phyloP scores from a whole-genome alignment of 1,140 invertebrate species.

The Halyomorpha halys region DNA sequence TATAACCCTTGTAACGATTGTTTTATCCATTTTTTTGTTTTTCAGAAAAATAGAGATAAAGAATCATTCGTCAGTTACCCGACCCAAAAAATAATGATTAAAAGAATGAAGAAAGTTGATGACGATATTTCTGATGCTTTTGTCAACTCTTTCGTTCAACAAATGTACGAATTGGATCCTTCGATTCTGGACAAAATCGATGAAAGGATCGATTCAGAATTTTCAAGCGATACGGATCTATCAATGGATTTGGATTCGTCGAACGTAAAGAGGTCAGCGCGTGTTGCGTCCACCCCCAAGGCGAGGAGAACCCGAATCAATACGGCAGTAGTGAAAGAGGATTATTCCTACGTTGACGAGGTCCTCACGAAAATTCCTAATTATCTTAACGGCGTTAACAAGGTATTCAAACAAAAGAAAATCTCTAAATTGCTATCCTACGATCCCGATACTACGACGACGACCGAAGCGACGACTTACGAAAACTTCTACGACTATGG shows the following conservation, averaged over 20 bases:
- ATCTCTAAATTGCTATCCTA: no score
- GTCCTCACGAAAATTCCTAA: no score
- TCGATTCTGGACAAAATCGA: background rate
- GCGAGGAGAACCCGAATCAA: no score
- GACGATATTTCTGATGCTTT: background rate
- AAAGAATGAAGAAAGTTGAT: background rate
- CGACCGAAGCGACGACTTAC: background rate
- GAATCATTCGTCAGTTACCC: background rate
- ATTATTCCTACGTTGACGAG: no score
- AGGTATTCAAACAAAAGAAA: no score
- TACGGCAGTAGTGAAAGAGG: no score
- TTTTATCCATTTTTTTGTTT: no score
- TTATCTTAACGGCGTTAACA: no score
- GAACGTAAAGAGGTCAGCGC: background rate
- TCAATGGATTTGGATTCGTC: no score
- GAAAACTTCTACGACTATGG: constrained; percentile 1
- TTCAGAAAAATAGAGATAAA: background rate
- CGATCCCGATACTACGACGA: background rate
- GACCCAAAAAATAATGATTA: background rate
- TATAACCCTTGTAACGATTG: no score
- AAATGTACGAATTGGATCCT: background rate
- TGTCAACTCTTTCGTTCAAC: background rate
- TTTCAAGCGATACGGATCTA: background rate
- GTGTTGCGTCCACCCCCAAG: background rate
- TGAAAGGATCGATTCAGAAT: background rate